Evolutionary conservation across 2,113 vertebrate species (phyloP), one percentile per base, ranked within the genome.

Genomic region (Lepus timidus): DNA sequence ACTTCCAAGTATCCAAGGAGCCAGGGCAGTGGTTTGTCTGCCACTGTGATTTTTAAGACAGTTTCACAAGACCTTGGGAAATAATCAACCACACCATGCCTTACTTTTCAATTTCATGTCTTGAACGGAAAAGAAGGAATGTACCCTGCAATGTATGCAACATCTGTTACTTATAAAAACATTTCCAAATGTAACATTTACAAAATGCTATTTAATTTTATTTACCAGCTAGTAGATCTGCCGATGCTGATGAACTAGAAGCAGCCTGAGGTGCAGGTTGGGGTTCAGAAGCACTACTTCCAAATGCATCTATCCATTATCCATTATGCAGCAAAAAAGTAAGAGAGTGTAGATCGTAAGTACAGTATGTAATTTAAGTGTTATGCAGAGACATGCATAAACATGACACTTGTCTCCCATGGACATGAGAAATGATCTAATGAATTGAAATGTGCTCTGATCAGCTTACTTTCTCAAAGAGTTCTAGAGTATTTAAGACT

Each of bases 211-310:
- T 84, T 92, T 96, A 88, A 97, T 80, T 95, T 93, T 95, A 90
- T 97, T 98, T 98, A 99, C 99, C 99, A 98, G 99, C 99, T 97
- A 99, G 98, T 93, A 99, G 98, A 97, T 99, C 99, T 91, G 98
- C 99, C 96, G 98, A 99, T 95, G 99, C 98, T 96, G 98, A 98
- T 61, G 98, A 98, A 97, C 98, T 98, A 98, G 99, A 98, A 91
- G 98, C 98, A 97, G 98, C 98, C 97, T 98, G 98, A 94, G 98
- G 98, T 98, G 98, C 91, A 92, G 98, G 98, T 97, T 99, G 99
- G 44, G 98, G 96, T 96, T 99, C 99, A 97, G 98, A 90, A 97
- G 97, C 98, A 97, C 99, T 97, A 94, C 99, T 98, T 93, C 99
- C 98, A 98, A 99, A 99, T 88, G 99, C 98, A 98, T 99, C 99